Percentiles rank a stretch among this genome's conserved stretches.
These are phyloP conservation scores for Microchrysa polita DNA, from an alignment of 2,888 invertebrate species.

Conservation along the genomic window DNA sequence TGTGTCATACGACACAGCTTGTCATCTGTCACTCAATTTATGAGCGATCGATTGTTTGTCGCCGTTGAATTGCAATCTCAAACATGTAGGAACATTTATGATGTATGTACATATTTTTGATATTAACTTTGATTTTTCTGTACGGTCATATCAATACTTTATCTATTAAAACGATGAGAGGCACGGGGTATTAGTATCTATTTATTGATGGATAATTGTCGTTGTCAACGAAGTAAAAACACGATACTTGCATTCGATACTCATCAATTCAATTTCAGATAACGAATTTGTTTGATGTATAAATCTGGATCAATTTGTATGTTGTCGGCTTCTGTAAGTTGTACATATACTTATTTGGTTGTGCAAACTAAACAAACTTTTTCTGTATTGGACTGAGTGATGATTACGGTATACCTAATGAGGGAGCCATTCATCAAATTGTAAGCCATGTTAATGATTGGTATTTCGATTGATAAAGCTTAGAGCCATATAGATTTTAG, in stretches of 20 bases:
- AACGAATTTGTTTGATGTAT: conserved; percentile 5
- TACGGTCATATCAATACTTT: no score
- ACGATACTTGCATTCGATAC: conserved; percentile 18
- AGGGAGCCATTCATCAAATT: no score
- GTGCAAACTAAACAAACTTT: no score
- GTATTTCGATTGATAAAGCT: no score
- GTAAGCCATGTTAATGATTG: no score
- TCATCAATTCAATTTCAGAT: conserved; percentile 8
- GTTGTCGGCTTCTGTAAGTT: conserved; percentile 9
- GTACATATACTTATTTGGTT: no score
- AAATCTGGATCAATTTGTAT: not conserved
- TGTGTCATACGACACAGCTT: conserved; percentile 30
- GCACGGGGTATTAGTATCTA: not conserved
- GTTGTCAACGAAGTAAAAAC: conserved; percentile 5
- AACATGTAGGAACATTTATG: not conserved
- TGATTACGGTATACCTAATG: no score
- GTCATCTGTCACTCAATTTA: conserved; percentile 46
- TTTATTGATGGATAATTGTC: conserved; percentile 2
- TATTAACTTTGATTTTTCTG: not conserved
- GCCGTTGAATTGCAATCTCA: conserved; percentile 11
- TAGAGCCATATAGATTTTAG: no score
- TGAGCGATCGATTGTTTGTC: conserved; percentile 44
- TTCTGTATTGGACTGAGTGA: no score
- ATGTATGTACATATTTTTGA: not conserved
- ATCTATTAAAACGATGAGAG: no score